Percentiles rank a stretch among this genome's conserved stretches.
Conservation (phyloP, 2,797 vertebrate genomes). For the Odontamblyopus lacepedii region DNA sequence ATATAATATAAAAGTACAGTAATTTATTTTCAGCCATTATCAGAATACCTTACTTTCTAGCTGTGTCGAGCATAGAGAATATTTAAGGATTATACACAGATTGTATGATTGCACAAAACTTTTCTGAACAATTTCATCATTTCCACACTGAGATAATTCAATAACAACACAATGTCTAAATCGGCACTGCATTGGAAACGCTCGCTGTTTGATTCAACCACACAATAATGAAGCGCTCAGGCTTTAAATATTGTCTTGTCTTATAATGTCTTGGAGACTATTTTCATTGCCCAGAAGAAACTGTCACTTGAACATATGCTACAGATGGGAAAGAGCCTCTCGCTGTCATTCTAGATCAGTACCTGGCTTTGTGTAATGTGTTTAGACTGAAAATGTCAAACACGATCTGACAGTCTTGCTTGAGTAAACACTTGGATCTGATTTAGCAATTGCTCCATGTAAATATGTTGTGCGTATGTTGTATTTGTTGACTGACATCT, state of each 20-base stretch:
- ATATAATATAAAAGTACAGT: not conserved
- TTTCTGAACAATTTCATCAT: conserved; percentile 6
- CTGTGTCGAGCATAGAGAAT: not conserved
- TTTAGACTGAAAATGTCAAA: conserved; percentile 7
- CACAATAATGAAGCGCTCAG: not conserved
- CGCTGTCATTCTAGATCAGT: conserved; percentile 3
- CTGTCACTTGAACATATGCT: not conserved
- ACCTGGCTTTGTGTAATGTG: not conserved
- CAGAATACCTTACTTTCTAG: too few relatives aligned
- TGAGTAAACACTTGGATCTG: conserved; percentile 9
- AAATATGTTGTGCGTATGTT: conserved; percentile 31
- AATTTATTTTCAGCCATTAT: too few relatives aligned
- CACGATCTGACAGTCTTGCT: conserved; percentile 3
- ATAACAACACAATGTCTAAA: conserved; percentile 7
- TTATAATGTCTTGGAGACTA: not conserved
- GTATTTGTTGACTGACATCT: conserved; percentile 44
- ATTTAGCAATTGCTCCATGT: not conserved
- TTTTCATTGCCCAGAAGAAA: not conserved
- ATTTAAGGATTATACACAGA: not conserved
- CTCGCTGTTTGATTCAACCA: not conserved
- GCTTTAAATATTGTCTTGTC: not conserved
- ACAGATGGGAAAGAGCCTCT: not conserved
- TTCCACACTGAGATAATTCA: conserved; percentile 8
- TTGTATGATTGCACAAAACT: not conserved
- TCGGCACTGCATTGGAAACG: not conserved